Evolutionary conservation across 1,140 invertebrate genomes (phyloP), one percentile per base, ranked within the genome.

Genomic region (Diorhabda carinulata): DNA sequence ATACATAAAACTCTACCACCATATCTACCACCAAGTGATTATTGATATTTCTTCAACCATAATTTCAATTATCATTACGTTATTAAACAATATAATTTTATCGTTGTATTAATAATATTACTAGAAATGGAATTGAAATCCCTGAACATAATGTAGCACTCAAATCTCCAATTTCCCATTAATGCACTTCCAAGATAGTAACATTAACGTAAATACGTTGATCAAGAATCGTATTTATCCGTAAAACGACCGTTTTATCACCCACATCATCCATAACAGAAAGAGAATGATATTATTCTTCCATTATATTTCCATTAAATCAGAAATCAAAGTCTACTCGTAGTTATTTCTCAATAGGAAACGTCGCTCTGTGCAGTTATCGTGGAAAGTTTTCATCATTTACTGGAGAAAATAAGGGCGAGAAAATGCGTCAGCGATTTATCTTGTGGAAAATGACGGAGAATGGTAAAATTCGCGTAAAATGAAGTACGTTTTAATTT

Each of bases 261-360:
- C 61, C 43, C 61, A 52, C 56, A 65, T 65, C 47, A 65, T 65
- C 64, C 56, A 57, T 10, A 65, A 57, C 64, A 65, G 64, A 65
- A 57, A 65, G 40, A 65, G 47, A 57, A 57, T 41, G 64, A 65
- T 65, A 65, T 65, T 58, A 65, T 65, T 65, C 8, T 42, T 7
- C 64, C 64, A 65, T 65, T 65, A 65, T 65, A 65, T 47, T 57
- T 65, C 64, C 64, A 65, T 65, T 65, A 65, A 57, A 65, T 65
- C 47, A 65, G 64, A 65, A 57, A 65, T 65, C 56, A 42, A n/a
- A 56, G 40, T 56, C 52, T 9, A 65, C 56, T 57, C 64, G 43
- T n/a, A 57, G 47, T 65, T n/a, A 43, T 41, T 9, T 45, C 40
- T 65, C 47, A 65, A 65, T 65, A 65, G 52, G 64, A 65, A 65